A percentile compares a stretch with the other conserved stretches of the same genome.
Evolutionary conservation across 2,888 invertebrate species (phyloP).

Genomic region (Hirtodrosophila alboralis): DNA sequence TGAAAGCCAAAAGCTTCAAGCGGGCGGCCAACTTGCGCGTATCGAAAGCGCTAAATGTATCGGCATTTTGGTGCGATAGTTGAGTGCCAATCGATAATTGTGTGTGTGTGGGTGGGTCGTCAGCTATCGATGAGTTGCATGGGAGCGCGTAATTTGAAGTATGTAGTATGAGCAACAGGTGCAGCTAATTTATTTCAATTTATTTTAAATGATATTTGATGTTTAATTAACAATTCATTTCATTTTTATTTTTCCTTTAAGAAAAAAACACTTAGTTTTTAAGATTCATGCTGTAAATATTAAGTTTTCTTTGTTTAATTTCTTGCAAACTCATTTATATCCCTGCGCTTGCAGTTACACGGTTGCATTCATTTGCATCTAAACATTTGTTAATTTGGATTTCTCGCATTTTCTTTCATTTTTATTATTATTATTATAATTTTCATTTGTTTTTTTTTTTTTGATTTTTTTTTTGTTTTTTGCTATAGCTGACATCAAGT

Average conservation of each 20-base stretch:
- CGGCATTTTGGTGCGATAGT: slow-evolving; percentile 7
- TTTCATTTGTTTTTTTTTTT: slow-evolving; percentile 37
- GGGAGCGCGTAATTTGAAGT: slow-evolving; percentile 14
- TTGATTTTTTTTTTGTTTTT: slow-evolving; percentile 30
- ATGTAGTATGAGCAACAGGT: slow-evolving; percentile 45
- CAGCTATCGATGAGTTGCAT: slow-evolving; percentile 20
- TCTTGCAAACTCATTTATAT: slow-evolving; percentile 22
- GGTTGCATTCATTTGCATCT: slow-evolving; percentile 18
- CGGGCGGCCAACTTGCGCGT: slow-evolving; percentile 31
- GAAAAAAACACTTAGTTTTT: slow-evolving; percentile 76
- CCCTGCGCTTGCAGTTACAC: slow-evolving; percentile 21
- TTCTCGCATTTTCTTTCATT: slow-evolving; percentile 19
- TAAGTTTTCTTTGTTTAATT: slow-evolving; percentile 38
- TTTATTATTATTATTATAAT: slow-evolving; percentile 19
- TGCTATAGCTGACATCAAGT: slow-evolving; percentile 75
- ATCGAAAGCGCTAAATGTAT: slow-evolving; percentile 14
- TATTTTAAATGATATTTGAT: slow-evolving; percentile 75
- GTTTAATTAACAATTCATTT: slow-evolving; percentile 78
- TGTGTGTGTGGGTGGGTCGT: background rate
- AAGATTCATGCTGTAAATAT: slow-evolving; percentile 71
- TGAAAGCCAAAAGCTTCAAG: slow-evolving; percentile 34
- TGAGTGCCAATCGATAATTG: background rate
- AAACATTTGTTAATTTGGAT: slow-evolving; percentile 30
- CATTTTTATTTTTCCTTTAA: slow-evolving; percentile 67
- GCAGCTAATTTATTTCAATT: slow-evolving; percentile 62